Conservation (phyloP, 2,888 invertebrate species). For the Ashinkailepas kermadecensis region DNA sequence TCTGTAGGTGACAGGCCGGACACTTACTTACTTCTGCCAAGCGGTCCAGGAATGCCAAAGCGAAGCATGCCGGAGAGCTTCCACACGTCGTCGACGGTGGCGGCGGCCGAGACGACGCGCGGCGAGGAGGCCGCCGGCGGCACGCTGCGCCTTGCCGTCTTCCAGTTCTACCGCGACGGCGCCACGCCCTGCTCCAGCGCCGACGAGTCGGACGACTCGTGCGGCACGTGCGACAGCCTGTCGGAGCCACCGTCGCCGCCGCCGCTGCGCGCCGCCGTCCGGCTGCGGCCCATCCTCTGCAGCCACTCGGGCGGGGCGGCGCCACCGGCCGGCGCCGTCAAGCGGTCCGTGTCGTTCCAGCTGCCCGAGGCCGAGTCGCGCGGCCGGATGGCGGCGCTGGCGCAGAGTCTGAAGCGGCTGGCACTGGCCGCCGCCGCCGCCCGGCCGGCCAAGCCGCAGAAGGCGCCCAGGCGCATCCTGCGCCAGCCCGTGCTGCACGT, state of each 20-base stretch:
- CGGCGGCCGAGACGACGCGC: too few species aligned
- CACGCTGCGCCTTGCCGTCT: too few species aligned
- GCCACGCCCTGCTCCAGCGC: too few species aligned
- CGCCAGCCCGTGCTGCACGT: slow-evolving; percentile 70
- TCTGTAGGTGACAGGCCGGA: too few species aligned
- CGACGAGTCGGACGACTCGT: too few species aligned
- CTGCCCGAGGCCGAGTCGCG: background rate
- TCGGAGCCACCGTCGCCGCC: background rate
- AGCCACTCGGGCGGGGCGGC: background rate
- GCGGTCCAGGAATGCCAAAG: too few species aligned
- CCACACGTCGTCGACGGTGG: too few species aligned
- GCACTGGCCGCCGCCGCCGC: background rate
- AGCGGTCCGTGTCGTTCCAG: background rate
- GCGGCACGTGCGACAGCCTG: too few species aligned
- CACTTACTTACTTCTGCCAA: too few species aligned
- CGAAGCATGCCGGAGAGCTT: too few species aligned
- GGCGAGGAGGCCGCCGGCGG: too few species aligned
- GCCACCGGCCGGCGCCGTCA: background rate
- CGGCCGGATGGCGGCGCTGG: background rate
- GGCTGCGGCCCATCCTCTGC: background rate
- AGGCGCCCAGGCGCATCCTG: slow-evolving; percentile 62
- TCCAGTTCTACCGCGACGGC: too few species aligned
- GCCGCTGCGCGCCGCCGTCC: background rate
- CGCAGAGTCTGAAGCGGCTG: slow-evolving; percentile 5
- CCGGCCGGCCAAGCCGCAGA: background rate